Evolutionary conservation across 1,140 invertebrate genomes (phyloP).

Genomic region (Akabosia matsudoensis): DNA sequence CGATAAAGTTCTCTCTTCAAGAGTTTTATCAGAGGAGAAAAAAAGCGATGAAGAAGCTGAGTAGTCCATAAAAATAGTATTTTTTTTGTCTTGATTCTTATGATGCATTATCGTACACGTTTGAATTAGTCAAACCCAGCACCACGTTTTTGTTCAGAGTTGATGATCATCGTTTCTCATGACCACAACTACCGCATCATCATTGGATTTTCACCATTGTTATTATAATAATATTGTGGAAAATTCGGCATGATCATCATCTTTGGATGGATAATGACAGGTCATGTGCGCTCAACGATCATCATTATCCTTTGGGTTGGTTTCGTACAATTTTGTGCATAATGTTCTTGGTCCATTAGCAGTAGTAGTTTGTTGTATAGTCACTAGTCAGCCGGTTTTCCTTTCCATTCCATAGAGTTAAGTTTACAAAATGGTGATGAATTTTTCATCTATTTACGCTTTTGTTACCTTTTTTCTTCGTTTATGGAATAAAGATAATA

Average conservation of each 20-base stretch:
- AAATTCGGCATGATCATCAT: slow-evolving; percentile 11
- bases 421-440: background rate
- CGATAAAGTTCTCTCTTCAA: background rate
- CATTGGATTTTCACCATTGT: background rate
- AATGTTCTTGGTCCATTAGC: background rate
- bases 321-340: slow-evolving; percentile 8
- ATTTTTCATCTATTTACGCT: background rate
- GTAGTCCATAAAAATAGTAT: no score
- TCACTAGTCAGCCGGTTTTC: background rate
- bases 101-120: background rate
- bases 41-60: background rate
- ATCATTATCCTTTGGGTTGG: slow-evolving; percentile 9
- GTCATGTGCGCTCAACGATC: slow-evolving; percentile 1
- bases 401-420: background rate
- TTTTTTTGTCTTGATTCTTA: background rate
- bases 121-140: background rate
- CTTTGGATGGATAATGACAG: background rate
- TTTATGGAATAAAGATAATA: background rate
- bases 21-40: background rate
- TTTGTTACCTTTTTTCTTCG: background rate
- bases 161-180: background rate
- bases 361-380: background rate
- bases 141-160: background rate
- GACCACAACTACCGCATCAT: background rate
- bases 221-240: background rate